Evolutionary conservation across 1,140 invertebrate genomes (phyloP).

Genomic region (Lutraria rhynchaena): DNA sequence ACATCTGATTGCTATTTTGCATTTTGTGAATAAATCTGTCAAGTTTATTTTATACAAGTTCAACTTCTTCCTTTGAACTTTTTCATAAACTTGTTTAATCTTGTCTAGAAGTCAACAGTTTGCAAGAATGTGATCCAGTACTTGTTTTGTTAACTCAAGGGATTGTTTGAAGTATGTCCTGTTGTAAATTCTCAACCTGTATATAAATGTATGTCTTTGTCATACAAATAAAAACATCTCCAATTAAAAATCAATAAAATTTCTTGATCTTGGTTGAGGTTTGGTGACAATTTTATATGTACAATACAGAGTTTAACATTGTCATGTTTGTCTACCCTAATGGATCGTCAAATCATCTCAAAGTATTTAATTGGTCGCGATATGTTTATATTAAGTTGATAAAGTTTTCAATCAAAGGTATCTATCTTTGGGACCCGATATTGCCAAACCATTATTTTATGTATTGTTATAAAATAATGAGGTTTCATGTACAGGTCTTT

Average conservation of each 20-base stretch:
- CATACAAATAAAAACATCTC: not conserved
- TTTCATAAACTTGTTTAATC: no score
- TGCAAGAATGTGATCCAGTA: no score
- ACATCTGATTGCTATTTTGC: no score
- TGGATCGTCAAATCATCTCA: constrained; percentile 19
- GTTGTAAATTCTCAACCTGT: no score
- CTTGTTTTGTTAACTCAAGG: no score
- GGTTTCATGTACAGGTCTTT: no score
- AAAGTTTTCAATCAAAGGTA: constrained; percentile 12
- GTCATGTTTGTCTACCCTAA: constrained; percentile 11
- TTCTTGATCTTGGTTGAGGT: not conserved
- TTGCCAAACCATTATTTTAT: not conserved
- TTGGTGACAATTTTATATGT: not conserved
- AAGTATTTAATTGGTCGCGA: constrained; percentile 27
- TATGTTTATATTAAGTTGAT: constrained; percentile 21
- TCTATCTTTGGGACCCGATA: not conserved
- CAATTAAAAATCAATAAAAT: constrained; percentile 12
- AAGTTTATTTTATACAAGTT: no score
- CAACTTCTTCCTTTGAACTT: no score
- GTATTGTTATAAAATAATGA: constrained; percentile 24
- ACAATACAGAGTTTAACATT: not conserved
- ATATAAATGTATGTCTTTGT: no score
- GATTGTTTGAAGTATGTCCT: no score
- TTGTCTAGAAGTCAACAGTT: no score
- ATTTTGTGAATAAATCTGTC: no score